Evolutionary conservation across 2,113 vertebrate genomes (phyloP).

Genomic region (Anoplopoma fimbria): DNA sequence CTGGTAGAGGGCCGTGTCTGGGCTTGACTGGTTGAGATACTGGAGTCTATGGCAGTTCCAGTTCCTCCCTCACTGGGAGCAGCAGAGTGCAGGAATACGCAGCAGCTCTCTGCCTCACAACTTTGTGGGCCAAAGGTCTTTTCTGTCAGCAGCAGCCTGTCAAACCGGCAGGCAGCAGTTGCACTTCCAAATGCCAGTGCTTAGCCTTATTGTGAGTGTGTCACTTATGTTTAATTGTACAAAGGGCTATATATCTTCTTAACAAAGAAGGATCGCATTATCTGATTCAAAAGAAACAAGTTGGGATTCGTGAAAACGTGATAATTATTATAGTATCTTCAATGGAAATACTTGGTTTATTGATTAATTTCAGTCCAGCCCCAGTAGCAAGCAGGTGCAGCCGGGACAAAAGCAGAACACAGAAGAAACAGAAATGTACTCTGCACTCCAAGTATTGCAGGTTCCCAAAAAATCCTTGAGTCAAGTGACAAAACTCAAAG

Average conservation of each 20-base stretch:
- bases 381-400: background rate
- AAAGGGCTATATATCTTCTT: accelerated
- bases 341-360: background rate
- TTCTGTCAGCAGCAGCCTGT: constrained; percentile 69
- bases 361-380: background rate
- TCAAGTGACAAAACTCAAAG: background rate
- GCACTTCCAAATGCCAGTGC: constrained; percentile 38
- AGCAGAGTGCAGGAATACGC: constrained; percentile 56
- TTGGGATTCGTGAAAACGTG: background rate
- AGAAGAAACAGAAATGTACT: background rate
- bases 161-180: constrained; percentile 56
- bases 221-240: background rate
- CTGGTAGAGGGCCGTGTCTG: constrained; percentile 76
- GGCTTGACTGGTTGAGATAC: constrained; percentile 74
- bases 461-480: background rate
- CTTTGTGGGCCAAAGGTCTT: constrained; percentile 73
- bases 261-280: background rate
- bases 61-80: constrained; percentile 41
- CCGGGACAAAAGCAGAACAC: background rate
- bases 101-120: constrained; percentile 38
- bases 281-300: background rate
- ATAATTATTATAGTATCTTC: background rate
- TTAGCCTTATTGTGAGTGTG: background rate
- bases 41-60: constrained; percentile 55
- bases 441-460: background rate